Percentiles rank a stretch among this genome's conserved stretches.
These are phyloP conservation scores for Umimayanthus chanpuru DNA, from an alignment of 92 coral and sea anemone species.

Conservation along the genomic window DNA sequence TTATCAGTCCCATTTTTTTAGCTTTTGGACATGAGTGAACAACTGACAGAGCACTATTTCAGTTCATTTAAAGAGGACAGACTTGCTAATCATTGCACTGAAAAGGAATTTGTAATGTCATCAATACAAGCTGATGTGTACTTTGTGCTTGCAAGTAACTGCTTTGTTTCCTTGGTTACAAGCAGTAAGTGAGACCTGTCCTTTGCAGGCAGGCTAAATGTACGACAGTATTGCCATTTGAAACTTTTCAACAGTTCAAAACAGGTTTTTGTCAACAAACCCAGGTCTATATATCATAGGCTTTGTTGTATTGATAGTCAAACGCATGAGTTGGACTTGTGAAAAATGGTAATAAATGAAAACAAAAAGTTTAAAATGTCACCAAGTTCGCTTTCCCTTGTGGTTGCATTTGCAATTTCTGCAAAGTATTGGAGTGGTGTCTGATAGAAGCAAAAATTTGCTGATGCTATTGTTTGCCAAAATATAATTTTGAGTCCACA, in stretches of 20 bases:
- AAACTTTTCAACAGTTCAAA: not conserved
- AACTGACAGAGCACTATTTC: not conserved
- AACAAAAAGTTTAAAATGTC: too few species aligned
- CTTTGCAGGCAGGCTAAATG: not conserved
- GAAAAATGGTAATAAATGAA: too few species aligned
- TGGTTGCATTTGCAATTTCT: too few species aligned
- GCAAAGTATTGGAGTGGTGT: too few species aligned
- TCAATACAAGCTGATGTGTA: not conserved
- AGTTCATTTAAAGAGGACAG: not conserved
- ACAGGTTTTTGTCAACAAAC: not conserved
- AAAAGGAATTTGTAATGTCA: not conserved
- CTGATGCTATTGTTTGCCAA: too few species aligned
- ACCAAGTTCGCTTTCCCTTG: too few species aligned
- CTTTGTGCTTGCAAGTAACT: not conserved
- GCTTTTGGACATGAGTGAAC: not conserved
- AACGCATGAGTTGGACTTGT: too few species aligned
- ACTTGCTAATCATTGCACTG: not conserved
- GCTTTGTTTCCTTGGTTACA: too few species aligned
- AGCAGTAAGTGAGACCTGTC: not conserved
- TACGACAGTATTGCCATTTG: not conserved
- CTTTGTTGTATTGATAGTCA: not conserved
- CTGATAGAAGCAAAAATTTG: too few species aligned
- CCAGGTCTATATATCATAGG: not conserved
- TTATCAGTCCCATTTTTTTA: too few species aligned
- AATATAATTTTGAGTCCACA: too few species aligned